These are phyloP conservation scores for Drosophila pruinosa DNA, from an alignment of 1,140 invertebrate species.

Conservation along the genomic window DNA sequence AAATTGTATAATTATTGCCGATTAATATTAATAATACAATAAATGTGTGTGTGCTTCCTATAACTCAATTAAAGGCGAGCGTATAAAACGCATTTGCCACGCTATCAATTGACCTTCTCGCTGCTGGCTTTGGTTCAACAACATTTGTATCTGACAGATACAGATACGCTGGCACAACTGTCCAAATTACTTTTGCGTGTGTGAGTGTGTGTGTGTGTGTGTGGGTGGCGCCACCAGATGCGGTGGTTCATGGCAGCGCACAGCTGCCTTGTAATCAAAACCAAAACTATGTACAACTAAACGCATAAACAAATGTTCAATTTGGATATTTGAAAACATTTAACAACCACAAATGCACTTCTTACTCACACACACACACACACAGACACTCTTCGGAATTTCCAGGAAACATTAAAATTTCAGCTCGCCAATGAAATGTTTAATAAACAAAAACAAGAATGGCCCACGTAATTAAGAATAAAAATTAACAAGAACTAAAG, in stretches of 20 bases:
- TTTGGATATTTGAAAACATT: slow-evolving; percentile 16
- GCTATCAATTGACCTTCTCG: slow-evolving; percentile 42
- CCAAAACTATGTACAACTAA: slow-evolving; percentile 8
- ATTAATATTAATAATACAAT: slow-evolving; percentile 8
- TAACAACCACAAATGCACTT: background rate
- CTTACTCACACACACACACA: background rate
- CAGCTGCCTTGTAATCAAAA: slow-evolving; percentile 34
- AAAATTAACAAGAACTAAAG: slow-evolving; percentile 5
- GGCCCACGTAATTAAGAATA: slow-evolving; percentile 21
- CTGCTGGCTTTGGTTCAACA: slow-evolving; percentile 25
- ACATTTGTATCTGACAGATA: slow-evolving; percentile 44
- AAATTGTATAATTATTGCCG: slow-evolving; percentile 35
- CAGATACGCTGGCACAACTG: background rate
- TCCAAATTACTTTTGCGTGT: background rate
- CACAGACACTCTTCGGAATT: slow-evolving; percentile 47
- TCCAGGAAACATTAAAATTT: slow-evolving; percentile 66
- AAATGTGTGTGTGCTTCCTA: slow-evolving; percentile 16
- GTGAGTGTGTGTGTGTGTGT: slow-evolving; percentile 38
- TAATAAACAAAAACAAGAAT: slow-evolving; percentile 54
- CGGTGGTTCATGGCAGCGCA: slow-evolving; percentile 37
- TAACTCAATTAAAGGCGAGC: slow-evolving; percentile 32
- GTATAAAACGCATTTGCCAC: slow-evolving; percentile 37
- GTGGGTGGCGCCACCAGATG: slow-evolving; percentile 51
- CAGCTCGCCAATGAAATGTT: slow-evolving; percentile 25
- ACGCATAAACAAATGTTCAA: slow-evolving; percentile 32